Conservation (phyloP, 1,140 invertebrate species). For the Drosophila eugracilis region DNA sequence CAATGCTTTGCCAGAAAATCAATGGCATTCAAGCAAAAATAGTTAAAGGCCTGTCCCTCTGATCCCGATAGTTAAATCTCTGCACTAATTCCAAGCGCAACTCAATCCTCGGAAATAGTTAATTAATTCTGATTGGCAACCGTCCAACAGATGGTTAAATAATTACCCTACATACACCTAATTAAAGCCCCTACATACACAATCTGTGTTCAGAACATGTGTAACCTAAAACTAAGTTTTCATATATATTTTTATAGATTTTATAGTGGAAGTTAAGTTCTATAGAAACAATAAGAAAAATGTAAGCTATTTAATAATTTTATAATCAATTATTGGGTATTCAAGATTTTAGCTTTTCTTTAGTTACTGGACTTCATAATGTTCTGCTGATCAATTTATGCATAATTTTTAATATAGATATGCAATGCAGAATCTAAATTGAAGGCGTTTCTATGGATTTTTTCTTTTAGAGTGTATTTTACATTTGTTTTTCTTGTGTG, state of each 20-base stretch:
- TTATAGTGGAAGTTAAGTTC: too few species aligned
- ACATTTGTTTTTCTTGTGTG: not conserved
- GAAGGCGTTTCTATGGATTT: too few species aligned
- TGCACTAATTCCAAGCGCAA: too few species aligned
- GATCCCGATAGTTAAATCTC: not conserved
- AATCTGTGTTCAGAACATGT: not conserved
- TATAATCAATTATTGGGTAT: too few species aligned
- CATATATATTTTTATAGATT: too few species aligned
- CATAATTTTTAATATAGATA: too few species aligned
- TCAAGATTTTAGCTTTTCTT: too few species aligned
- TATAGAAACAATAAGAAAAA: too few species aligned
- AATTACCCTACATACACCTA: not conserved
- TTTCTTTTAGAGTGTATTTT: not conserved
- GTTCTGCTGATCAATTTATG: not conserved
- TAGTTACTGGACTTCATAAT: too few species aligned
- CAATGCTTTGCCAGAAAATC: not conserved
- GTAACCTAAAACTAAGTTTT: too few species aligned
- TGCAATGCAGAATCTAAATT: too few species aligned
- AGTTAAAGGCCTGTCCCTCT: not conserved
- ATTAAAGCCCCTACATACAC: not conserved
- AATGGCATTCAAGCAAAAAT: not conserved
- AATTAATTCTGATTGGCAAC: not conserved
- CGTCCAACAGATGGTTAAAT: not conserved
- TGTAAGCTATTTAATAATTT: too few species aligned
- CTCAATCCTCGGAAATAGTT: not conserved